These are phyloP conservation scores for Drosophila recens DNA, from an alignment of 2,888 invertebrate species.

Conservation along the genomic window DNA sequence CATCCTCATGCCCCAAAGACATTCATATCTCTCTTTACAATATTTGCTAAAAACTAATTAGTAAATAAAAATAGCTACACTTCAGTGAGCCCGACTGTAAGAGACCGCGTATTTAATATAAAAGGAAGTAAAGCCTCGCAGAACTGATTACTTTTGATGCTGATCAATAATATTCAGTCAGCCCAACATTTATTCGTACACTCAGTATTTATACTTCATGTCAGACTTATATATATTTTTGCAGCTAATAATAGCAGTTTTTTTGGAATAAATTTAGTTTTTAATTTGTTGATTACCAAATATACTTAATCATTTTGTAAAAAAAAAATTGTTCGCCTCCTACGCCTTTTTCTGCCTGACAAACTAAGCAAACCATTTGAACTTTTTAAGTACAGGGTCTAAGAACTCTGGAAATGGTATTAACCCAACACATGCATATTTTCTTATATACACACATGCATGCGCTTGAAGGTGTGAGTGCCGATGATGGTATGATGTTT, in stretches of 20 bases:
- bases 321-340: no score
- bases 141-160: not conserved
- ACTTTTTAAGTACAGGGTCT: not conserved
- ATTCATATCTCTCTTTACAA: conserved; percentile 38
- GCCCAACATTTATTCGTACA: no score
- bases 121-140: no score
- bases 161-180: no score
- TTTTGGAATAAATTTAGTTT: no score
- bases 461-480: conserved; percentile 14
- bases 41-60: conserved; percentile 32
- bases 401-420: conserved; percentile 16
- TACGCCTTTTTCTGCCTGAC: not conserved
- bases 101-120: not conserved
- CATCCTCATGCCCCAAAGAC: conserved; percentile 22
- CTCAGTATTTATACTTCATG: not conserved
- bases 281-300: no score
- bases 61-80: not conserved
- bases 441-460: conserved; percentile 1
- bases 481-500: conserved; percentile 34
- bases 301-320: no score
- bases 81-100: not conserved
- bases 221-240: not conserved
- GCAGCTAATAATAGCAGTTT: not conserved
- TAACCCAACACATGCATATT: conserved; percentile 10
- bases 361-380: not conserved